Evolutionary conservation across 2,797 vertebrate genomes (phyloP), one percentile per base, ranked within the genome.

Genomic region (Gephyroberyx darwinii): DNA sequence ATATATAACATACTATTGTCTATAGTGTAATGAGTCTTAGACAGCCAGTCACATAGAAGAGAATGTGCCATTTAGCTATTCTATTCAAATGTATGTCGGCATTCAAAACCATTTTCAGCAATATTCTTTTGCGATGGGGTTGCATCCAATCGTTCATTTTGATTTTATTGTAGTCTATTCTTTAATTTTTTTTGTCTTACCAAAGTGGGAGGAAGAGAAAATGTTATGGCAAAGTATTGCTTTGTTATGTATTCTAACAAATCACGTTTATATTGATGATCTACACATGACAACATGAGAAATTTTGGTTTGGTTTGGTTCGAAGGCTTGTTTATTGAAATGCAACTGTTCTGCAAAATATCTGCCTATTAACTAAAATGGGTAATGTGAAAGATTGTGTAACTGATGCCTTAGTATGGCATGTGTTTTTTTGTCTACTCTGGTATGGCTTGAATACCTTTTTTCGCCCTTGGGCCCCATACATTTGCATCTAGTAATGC

Each of bases 361-460:
- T 16, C 47, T 63, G 30, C 51, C 50, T 8, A 41, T 26, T 20
- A 19, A 30, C 22, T 45, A 45, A 16, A 16, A 19, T 26, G 39
- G 13, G 14, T 45, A 5, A 45, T 14, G 43, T 45, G 12, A 43
- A 65, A 65, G 50, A 30, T 9, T 35, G 19, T 39, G 4, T 39
- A 41, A 65, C 51, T 12, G 12, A 35, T 26, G n/a, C 33, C 14
- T 41, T 39, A 14, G 35, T 41, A 20, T 50, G 47, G 14, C n/a
- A n/a, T 55, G 8, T 63, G 69, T 56, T 47, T 16, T 67, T 26
- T 20, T 31, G 54, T 31, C 20, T 35, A 14, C 33, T 26, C 33
- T 13, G 5, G 17, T 35, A 31, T 57, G 53, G 45, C 22, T 66
- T 8, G 17, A 58, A 17, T 37, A 35, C 37, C 12, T 52, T 26